Percentiles rank a stretch among this genome's conserved stretches.
These are phyloP conservation scores for Saimiri boliviensis DNA, from an alignment of 2,113 vertebrate species.

Conservation along the genomic window DNA sequence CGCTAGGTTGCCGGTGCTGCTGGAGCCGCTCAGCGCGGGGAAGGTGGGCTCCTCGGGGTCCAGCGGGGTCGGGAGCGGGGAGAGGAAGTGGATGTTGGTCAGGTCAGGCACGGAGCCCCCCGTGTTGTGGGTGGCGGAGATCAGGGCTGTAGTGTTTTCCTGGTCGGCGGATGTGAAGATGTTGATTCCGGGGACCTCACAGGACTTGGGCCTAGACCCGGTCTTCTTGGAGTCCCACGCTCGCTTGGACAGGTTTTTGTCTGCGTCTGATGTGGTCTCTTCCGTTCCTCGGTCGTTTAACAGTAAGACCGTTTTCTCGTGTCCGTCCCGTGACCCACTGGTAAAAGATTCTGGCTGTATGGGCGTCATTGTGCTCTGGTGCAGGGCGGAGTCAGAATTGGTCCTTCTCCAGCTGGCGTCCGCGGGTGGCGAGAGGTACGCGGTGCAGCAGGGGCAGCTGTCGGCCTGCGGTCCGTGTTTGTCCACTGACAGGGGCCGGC, in stretches of 20 bases:
- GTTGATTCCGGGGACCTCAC: conserved; percentile 92
- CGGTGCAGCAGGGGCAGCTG: conserved; percentile 96
- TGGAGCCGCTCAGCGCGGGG: conserved; percentile 90
- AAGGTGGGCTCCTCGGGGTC: conserved; percentile 94
- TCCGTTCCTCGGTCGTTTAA: conserved; percentile 96
- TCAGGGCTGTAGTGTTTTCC: conserved; percentile 90
- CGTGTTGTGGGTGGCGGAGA: conserved; percentile 93
- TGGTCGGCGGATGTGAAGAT: conserved; percentile 97
- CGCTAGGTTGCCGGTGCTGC: conserved; percentile 92
- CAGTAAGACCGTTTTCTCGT: conserved; percentile 95
- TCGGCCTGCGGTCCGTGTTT: conserved; percentile 97
- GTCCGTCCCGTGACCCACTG: conserved; percentile 93
- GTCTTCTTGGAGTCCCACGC: conserved; percentile 95
- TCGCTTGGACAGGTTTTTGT: conserved; percentile 89
- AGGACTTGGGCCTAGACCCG: conserved; percentile 93
- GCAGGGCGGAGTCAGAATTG: conserved; percentile 98
- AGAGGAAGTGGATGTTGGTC: conserved; percentile 98
- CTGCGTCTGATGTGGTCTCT: conserved; percentile 87
- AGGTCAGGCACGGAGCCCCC: conserved; percentile 98
- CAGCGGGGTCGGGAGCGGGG: conserved; percentile 94
- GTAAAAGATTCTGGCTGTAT: conserved; percentile 91
- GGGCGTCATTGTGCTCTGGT: conserved; percentile 97
- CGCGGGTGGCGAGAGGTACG: conserved; percentile 96
- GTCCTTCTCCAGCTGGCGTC: conserved; percentile 99
- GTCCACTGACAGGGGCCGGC: conserved; percentile 94